Conservation (phyloP, 2,888 invertebrate genomes). For the Cosmia trapezina region DNA sequence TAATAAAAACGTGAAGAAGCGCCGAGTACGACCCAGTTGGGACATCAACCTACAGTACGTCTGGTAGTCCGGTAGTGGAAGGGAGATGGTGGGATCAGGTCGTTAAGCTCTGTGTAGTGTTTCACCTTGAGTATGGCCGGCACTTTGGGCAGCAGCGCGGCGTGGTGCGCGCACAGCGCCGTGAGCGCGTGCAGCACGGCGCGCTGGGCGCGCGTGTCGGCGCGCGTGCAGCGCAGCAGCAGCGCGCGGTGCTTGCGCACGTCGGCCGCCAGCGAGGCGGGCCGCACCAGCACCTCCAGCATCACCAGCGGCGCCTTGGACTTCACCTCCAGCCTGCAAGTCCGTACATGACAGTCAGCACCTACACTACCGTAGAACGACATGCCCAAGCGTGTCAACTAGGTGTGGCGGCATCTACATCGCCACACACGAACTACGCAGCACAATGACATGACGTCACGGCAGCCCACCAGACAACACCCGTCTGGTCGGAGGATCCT, state of each 20-base stretch:
- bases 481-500: too few species aligned
- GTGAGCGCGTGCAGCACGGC: conserved; percentile 98
- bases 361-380: not conserved
- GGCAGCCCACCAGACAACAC: too few species aligned
- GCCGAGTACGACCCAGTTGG: too few species aligned
- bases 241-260: conserved; percentile 94
- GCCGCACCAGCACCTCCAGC: conserved; percentile 96
- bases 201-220: conserved; percentile 95
- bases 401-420: too few species aligned
- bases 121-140: conserved; percentile 95
- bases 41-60: too few species aligned
- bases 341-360: not conserved
- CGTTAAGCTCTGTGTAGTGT: too few species aligned
- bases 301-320: conserved; percentile 98
- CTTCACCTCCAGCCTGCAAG: conserved; percentile 94
- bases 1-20: too few species aligned
- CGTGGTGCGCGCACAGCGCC: conserved; percentile 96
- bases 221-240: conserved; percentile 94
- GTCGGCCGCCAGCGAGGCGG: conserved; percentile 92
- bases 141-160: conserved; percentile 95
- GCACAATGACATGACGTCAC: too few species aligned
- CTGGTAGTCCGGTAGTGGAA: too few species aligned
- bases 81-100: too few species aligned
- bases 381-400: not conserved
- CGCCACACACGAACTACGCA: too few species aligned